Evolutionary conservation across 2,888 invertebrate genomes (phyloP), one percentile per base, ranked within the genome.

Genomic region (Pollenia griseotomentosa): DNA sequence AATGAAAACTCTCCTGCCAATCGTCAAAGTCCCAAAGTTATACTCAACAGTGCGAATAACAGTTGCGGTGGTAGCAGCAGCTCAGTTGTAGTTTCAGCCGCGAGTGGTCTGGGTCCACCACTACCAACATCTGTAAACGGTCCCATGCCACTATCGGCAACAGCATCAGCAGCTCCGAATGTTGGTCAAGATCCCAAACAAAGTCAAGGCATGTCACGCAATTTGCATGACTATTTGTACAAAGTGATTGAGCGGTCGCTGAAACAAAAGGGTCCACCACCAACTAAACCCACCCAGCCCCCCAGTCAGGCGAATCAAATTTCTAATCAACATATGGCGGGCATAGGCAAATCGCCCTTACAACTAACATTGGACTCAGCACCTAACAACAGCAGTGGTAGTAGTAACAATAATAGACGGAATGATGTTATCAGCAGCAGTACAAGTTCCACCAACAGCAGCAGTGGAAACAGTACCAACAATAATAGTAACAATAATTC

Each of bases 191-290:
- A 88, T 80, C 81, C 88, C 14, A 89, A 89, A 66, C 86, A 86
- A 66, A 53, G 19, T n/a, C 61, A 63, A 16, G 77, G 65, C 16
- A 83, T 84, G 71, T 83, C 88, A 23, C 94, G 96, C 85, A 97
- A 97, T 74, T 97, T 97, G 23, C 96, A 97, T 89, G 97, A 97
- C 92, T 95, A 97, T 81, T 96, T 98, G 92, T 94, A 96, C 89
- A 97, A 97, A 90, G 96, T 97, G 83, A 98, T 98, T 86, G 97
- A 97, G 93, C 95, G 96, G 92, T 96, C 96, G 89, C 93, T 97
- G 73, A 96, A 97, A 91, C 95, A 95, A 87, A 94, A 95, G 85
- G 94, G 95, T 5, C 94, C 94, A 89, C 90, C 90, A 78, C 89
- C 88, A n/a, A 23, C 80, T 0, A 89, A 88, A 70, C 84, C 81